phyloP scores from a whole-genome alignment of 2,113 vertebrate species.

The Pelmatolapia mariae region DNA sequence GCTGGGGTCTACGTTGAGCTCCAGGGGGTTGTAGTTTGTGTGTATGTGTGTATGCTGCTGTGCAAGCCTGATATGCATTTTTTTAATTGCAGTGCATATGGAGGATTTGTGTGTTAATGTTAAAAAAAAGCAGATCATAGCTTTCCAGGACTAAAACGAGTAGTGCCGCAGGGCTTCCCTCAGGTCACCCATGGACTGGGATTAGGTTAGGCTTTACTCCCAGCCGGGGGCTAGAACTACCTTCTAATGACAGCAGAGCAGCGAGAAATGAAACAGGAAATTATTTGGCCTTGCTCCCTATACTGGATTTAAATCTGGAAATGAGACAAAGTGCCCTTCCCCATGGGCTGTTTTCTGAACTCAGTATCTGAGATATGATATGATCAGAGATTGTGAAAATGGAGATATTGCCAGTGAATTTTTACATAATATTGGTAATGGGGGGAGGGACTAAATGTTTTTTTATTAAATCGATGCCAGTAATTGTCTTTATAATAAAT shows the following conservation, averaged over 20 bases:
- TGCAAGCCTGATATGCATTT: not conserved
- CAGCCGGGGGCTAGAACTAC: not conserved
- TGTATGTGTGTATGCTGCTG: not conserved
- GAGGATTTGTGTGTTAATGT: not conserved
- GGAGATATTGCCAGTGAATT: not conserved
- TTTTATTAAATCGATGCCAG: not conserved
- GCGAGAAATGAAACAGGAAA: constrained; percentile 25
- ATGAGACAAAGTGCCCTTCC: not conserved
- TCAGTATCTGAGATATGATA: not conserved
- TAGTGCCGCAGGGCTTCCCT: constrained; percentile 2
- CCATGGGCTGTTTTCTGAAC: not conserved
- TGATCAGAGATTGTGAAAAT: not conserved
- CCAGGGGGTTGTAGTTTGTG: constrained; percentile 8
- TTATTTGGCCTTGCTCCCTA: not conserved
- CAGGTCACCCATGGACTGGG: constrained; percentile 4
- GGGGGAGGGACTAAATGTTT: not conserved
- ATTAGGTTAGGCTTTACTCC: constrained; percentile 9
- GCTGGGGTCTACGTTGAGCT: constrained; percentile 29
- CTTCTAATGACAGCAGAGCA: not conserved
- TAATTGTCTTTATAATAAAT: not conserved
- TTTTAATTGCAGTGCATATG: not conserved
- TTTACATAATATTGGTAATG: not conserved
- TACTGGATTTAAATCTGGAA: constrained; percentile 7
- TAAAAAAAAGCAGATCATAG: constrained; percentile 14
- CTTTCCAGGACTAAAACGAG: constrained; percentile 16